Percentiles rank a stretch among this genome's conserved stretches.
phyloP scores from a whole-genome alignment of 2,888 invertebrate species.

The Meiosimyza decipiens region DNA sequence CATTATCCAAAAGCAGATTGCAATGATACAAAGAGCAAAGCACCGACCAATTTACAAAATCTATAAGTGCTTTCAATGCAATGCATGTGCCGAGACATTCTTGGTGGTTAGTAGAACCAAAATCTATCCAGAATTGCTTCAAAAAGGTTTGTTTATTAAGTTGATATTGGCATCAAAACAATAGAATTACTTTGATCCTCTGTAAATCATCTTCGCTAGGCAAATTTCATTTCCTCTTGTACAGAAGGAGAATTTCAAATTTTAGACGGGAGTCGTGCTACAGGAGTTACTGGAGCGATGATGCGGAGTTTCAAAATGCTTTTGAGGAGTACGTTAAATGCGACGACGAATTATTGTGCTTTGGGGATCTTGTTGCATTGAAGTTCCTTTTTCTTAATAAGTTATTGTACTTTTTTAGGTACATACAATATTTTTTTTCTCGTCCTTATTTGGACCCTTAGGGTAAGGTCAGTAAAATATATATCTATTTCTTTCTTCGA shows the following conservation, averaged over 20 bases:
- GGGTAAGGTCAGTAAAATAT: no score
- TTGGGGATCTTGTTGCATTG: constrained; percentile 36
- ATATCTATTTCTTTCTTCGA: no score
- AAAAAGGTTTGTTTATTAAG: constrained; percentile 36
- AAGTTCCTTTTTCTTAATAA: no score
- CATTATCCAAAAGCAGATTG: constrained; percentile 26
- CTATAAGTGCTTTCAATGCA: constrained; percentile 36
- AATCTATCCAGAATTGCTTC: constrained; percentile 39
- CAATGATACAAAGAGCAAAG: constrained; percentile 39
- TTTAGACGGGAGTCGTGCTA: constrained; percentile 11
- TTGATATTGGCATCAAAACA: not conserved
- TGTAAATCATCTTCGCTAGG: constrained; percentile 4
- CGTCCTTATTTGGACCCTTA: no score
- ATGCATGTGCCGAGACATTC: constrained; percentile 38
- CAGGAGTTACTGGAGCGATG: constrained; percentile 27
- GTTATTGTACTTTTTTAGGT: no score
- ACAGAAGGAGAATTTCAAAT: not conserved
- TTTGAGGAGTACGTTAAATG: constrained; percentile 33
- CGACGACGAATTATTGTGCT: constrained; percentile 37
- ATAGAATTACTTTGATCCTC: no score
- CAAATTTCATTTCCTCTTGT: constrained; percentile 18
- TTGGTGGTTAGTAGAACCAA: constrained; percentile 40
- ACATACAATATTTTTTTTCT: no score
- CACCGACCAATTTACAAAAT: constrained; percentile 37
- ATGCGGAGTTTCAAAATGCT: constrained; percentile 18